A percentile compares a stretch with the other conserved stretches of the same genome.
Evolutionary conservation across 2,888 invertebrate genomes (phyloP).

Genomic region (Trypoxylon attenuatum): DNA sequence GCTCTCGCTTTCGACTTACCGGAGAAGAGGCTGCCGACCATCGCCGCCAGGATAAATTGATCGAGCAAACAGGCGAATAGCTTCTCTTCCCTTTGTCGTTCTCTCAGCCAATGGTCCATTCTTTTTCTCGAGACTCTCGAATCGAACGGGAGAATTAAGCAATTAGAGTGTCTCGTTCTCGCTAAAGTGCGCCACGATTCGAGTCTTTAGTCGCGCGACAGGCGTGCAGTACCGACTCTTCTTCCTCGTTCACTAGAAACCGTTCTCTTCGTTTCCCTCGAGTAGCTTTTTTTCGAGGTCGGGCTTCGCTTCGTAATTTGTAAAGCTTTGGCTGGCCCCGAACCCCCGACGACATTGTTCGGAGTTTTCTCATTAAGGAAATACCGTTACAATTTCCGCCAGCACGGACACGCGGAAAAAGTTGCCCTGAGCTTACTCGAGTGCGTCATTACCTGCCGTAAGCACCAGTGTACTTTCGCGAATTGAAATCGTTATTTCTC

Average conservation of each 20-base stretch:
- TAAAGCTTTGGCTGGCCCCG: conserved; percentile 1
- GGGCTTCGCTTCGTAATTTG: not conserved
- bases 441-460: not conserved
- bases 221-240: too few relatives aligned
- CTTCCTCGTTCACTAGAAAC: not conserved
- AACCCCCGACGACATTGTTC: conserved; percentile 15
- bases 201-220: too few relatives aligned
- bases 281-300: not conserved
- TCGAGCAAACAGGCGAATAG: conserved; percentile 17
- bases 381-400: conserved; percentile 19
- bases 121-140: not conserved
- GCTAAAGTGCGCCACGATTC: conserved; percentile 14
- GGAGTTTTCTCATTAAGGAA: conserved; percentile 42
- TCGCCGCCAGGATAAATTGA: conserved; percentile 37
- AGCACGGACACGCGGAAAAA: conserved; percentile 7
- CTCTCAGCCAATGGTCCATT: not conserved
- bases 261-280: conserved; percentile 3
- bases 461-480: too few relatives aligned
- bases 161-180: conserved; percentile 29
- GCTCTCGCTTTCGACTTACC: conserved; percentile 3
- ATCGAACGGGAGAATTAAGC: conserved; percentile 30
- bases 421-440: conserved; percentile 7
- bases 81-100: conserved; percentile 5
- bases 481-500: too few relatives aligned
- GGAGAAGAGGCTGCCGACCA: too few relatives aligned